Conservation (phyloP, 1,140 invertebrate species). For the Heliconius himera region DNA sequence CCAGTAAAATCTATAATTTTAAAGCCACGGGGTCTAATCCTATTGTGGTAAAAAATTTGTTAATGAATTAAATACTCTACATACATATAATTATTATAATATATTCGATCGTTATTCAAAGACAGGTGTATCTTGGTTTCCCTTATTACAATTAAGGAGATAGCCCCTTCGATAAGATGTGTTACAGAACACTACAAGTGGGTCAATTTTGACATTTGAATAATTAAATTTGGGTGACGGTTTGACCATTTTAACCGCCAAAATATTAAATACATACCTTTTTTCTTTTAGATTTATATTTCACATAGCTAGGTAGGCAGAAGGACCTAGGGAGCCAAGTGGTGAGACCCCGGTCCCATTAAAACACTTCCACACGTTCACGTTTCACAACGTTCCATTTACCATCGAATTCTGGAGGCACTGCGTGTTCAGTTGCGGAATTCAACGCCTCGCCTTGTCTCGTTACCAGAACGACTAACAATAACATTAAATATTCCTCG, state of each 20-base stretch:
- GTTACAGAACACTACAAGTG: slow-evolving; percentile 27
- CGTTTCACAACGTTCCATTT: not conserved
- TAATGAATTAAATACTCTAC: not conserved
- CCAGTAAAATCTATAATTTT: too few species aligned
- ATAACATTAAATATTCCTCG: too few species aligned
- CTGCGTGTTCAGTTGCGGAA: not conserved
- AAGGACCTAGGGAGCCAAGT: not conserved
- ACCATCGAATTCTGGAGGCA: not conserved
- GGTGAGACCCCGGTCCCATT: not conserved
- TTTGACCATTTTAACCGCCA: not conserved
- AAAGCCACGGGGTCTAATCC: too few species aligned
- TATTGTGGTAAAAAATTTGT: too few species aligned
- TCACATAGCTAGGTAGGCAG: not conserved
- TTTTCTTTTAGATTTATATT: not conserved
- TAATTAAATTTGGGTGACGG: slow-evolving; percentile 12
- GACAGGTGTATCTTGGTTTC: slow-evolving; percentile 22
- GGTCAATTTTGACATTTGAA: slow-evolving; percentile 41
- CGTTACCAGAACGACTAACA: not conserved
- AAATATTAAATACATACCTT: not conserved
- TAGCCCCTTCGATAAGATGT: slow-evolving; percentile 31
- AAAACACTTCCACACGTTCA: too few species aligned
- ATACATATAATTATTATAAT: slow-evolving; percentile 22
- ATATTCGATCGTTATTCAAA: slow-evolving; percentile 32
- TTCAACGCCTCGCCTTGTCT: not conserved
- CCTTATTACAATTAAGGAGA: slow-evolving; percentile 4